A percentile compares a stretch with the other conserved stretches of the same genome.
phyloP scores from a whole-genome alignment of 2,888 invertebrate species.

The Drosophila nr. perissopoda region DNA sequence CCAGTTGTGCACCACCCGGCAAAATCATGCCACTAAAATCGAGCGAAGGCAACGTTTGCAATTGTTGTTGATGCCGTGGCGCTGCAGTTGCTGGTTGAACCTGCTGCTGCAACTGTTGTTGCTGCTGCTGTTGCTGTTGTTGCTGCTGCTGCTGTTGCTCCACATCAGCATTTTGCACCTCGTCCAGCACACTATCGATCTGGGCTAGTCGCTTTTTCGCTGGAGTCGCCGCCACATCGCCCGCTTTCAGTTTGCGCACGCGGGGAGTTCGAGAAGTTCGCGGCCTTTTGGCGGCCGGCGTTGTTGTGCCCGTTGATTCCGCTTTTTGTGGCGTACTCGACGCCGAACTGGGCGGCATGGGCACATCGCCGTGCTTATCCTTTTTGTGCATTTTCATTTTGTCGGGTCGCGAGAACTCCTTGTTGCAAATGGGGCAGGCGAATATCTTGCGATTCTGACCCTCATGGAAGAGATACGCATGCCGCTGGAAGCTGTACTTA shows the following conservation, averaged over 20 bases:
- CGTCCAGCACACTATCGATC: slow-evolving; percentile 82
- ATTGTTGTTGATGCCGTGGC: slow-evolving; percentile 55
- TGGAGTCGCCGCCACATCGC: slow-evolving; percentile 56
- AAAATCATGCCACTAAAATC: slow-evolving; percentile 84
- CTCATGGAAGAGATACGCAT: slow-evolving; percentile 83
- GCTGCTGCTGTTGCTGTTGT: slow-evolving; percentile 43
- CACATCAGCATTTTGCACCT: slow-evolving; percentile 78
- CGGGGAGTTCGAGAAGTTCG: slow-evolving; percentile 76
- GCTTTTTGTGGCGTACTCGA: slow-evolving; percentile 61
- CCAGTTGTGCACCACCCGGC: slow-evolving; percentile 83
- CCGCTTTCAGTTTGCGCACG: slow-evolving; percentile 66
- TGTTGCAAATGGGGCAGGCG: slow-evolving; percentile 83
- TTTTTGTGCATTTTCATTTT: slow-evolving; percentile 85
- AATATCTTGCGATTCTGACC: slow-evolving; percentile 84
- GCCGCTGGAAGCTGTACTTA: slow-evolving; percentile 83
- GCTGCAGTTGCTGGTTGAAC: slow-evolving; percentile 55
- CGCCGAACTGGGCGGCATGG: slow-evolving; percentile 64
- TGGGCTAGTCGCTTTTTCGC: slow-evolving; percentile 80
- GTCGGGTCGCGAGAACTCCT: slow-evolving; percentile 83
- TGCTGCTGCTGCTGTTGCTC: slow-evolving; percentile 54
- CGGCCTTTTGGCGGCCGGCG: slow-evolving; percentile 67
- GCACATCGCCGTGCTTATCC: slow-evolving; percentile 82
- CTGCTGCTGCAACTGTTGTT: slow-evolving; percentile 41
- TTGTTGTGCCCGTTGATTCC: slow-evolving; percentile 23
- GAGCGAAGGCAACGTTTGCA: slow-evolving; percentile 80